Percentiles rank a stretch among this genome's conserved stretches.
Conservation (phyloP, 2,888 invertebrate species). For the Andrena fulva region DNA sequence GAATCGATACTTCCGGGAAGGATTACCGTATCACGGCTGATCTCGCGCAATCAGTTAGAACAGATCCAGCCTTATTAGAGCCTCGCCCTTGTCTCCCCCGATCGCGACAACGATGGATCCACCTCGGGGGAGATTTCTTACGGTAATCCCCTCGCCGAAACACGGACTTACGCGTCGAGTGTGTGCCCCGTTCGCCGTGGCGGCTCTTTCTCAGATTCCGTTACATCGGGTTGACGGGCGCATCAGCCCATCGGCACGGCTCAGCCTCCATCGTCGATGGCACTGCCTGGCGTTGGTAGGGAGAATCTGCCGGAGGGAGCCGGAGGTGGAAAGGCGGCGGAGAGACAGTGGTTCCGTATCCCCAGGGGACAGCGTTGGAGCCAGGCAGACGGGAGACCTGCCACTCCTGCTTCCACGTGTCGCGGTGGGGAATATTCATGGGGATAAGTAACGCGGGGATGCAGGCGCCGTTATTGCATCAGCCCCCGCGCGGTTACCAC, state of each 20-base stretch:
- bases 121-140: constrained; percentile 23
- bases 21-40: constrained; percentile 55
- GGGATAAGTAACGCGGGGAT: too few relatives aligned
- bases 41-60: constrained; percentile 49
- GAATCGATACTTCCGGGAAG: constrained; percentile 54
- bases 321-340: not conserved
- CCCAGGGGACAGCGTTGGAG: too few relatives aligned
- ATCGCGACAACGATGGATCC: constrained; percentile 18
- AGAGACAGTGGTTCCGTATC: not conserved
- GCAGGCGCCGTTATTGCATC: too few relatives aligned
- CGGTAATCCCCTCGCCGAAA: constrained; percentile 39
- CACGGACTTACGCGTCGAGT: constrained; percentile 7
- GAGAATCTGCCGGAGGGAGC: not conserved
- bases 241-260: not conserved
- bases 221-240: not conserved
- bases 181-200: not conserved
- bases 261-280: not conserved
- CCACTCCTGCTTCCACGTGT: too few relatives aligned
- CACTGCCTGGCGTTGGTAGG: not conserved
- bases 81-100: constrained; percentile 2
- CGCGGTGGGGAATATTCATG: too few relatives aligned
- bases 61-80: constrained; percentile 41
- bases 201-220: not conserved
- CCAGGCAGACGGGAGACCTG: not conserved
- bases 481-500: not conserved